These are phyloP conservation scores for Galeopterus variegatus DNA, from an alignment of 2,113 vertebrate genomes.

Conservation along the genomic window DNA sequence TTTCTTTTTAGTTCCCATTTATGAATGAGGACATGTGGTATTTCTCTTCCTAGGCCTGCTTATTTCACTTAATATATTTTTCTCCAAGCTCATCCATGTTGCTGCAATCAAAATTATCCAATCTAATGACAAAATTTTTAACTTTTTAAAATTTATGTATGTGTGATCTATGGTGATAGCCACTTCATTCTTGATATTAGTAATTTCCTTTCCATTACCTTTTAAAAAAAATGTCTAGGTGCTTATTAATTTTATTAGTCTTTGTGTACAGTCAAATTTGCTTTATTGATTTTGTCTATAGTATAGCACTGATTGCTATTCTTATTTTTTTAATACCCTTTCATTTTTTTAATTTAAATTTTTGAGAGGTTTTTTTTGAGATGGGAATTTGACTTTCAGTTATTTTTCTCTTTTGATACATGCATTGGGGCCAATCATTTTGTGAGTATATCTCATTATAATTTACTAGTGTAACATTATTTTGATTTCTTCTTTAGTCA, in stretches of 20 bases:
- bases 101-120: background rate
- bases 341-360: background rate
- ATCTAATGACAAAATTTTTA: background rate
- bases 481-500: background rate
- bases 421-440: background rate
- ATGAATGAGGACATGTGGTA: too few relatives aligned
- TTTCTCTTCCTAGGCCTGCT: too few relatives aligned
- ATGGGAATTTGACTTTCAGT: background rate
- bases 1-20: too few relatives aligned
- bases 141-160: background rate
- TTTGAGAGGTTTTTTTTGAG: background rate
- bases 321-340: background rate
- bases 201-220: background rate
- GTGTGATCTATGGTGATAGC: background rate
- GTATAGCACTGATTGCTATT: background rate
- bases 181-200: background rate
- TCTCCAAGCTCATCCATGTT: too few relatives aligned
- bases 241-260: background rate
- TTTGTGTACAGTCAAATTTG: background rate
- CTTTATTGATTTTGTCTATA: background rate
- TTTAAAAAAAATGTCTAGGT: background rate
- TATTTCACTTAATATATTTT: too few relatives aligned
- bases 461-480: background rate
- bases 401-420: background rate
- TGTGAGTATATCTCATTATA: background rate